Evolutionary conservation across 2,797 vertebrate genomes (phyloP).

Genomic region (Oreochromis mossambicus): DNA sequence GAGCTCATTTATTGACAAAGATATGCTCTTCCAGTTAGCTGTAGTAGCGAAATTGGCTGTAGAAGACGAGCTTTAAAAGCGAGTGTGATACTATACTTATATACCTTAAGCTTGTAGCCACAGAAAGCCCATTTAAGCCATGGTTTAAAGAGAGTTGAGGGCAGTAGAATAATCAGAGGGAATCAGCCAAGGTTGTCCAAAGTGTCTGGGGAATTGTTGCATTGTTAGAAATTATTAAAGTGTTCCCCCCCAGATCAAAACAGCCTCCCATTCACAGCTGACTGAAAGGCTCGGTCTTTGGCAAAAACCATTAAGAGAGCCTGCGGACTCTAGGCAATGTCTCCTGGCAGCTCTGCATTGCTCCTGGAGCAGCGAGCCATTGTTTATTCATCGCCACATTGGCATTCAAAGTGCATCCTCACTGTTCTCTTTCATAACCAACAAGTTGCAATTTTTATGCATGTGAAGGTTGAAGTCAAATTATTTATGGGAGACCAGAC

Average conservation of each 20-base stretch:
- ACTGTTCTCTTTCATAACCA: slow-evolving; percentile 76
- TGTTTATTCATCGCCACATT: slow-evolving; percentile 78
- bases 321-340: slow-evolving; percentile 63
- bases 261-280: slow-evolving; percentile 62
- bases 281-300: slow-evolving; percentile 66
- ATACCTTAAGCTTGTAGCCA: not conserved
- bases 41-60: not conserved
- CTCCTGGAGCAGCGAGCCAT: slow-evolving; percentile 68
- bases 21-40: not conserved
- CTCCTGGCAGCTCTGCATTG: slow-evolving; percentile 70
- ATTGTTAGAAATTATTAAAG: slow-evolving; percentile 66
- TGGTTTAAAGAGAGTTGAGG: slow-evolving; percentile 18
- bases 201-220: slow-evolving; percentile 45
- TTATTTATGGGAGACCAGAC: slow-evolving; percentile 74
- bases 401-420: slow-evolving; percentile 75
- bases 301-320: slow-evolving; percentile 67
- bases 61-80: not conserved
- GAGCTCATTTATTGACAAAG: not conserved
- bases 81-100: not conserved
- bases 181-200: slow-evolving; percentile 50
- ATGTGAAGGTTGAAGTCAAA: slow-evolving; percentile 77
- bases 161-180: slow-evolving; percentile 43
- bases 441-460: slow-evolving; percentile 80
- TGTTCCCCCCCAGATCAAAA: slow-evolving; percentile 45
- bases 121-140: slow-evolving; percentile 12